Evolutionary conservation across 2,888 invertebrate genomes (phyloP).

Genomic region (Cheilosia grossa): DNA sequence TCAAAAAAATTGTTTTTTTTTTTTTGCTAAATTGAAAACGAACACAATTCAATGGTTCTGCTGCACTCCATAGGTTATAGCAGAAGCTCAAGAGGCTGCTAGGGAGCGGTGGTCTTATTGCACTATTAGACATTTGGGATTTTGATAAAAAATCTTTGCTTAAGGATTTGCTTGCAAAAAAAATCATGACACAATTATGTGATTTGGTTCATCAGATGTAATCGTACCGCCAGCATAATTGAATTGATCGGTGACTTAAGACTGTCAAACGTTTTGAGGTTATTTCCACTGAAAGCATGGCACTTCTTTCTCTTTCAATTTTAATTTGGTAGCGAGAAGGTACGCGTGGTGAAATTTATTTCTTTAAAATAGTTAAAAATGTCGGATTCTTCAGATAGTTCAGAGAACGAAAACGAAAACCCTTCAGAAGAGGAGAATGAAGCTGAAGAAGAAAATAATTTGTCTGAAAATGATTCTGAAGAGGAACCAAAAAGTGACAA

Average conservation of each 20-base stretch:
- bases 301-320: conserved; percentile 39
- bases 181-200: too few species aligned
- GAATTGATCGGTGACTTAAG: not conserved
- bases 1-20: too few species aligned
- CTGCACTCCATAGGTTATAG: too few species aligned
- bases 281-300: conserved; percentile 39
- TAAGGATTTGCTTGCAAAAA: too few species aligned
- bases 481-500: conserved; percentile 53
- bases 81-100: too few species aligned
- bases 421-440: conserved; percentile 76
- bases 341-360: conserved; percentile 11
- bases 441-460: conserved; percentile 34
- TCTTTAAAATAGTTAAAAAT: conserved; percentile 73
- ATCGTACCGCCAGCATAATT: not conserved
- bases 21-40: too few species aligned
- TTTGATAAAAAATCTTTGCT: too few species aligned
- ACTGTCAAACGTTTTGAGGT: conserved; percentile 40
- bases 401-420: conserved; percentile 80
- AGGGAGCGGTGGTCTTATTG: too few species aligned
- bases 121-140: too few species aligned
- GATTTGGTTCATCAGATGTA: not conserved
- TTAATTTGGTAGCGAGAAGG: conserved; percentile 10
- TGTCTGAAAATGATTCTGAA: conserved; percentile 6
- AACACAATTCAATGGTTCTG: too few species aligned
- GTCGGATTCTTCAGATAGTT: conserved; percentile 78